Evolutionary conservation across 2,113 vertebrate species (phyloP), one percentile per base, ranked within the genome.

Genomic region (Rhineura floridana): DNA sequence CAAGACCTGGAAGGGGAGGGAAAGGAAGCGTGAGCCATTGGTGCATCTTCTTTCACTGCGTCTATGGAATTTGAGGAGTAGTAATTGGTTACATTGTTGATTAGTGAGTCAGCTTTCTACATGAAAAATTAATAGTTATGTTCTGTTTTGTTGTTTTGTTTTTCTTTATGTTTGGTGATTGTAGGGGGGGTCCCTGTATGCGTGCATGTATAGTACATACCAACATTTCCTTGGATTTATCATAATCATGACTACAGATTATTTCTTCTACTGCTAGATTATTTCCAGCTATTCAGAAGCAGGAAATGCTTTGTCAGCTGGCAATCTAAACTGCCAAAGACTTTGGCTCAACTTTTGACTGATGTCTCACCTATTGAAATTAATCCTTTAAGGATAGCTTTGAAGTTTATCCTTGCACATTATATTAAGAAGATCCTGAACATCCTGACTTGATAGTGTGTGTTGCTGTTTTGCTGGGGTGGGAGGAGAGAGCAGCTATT

Each of bases 361-460:
- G 78, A 63, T 89, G 77, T 81, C 75, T 65, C 44, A 85, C 17
- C 15, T 17, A 86, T 52, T 63, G 59, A 88, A 63, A 88, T 84
- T 42, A 79, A 84, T 11, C 78, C 25, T 86, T 65, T 83, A 62
- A 86, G 76, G 17, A 23, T 70, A 5, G 3, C 87, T 91, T 86
- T 84, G 81, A 78, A 89, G 52, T 86, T 55, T 12, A 17, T 83
- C 39, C 75, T 63, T 80, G 86, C 48, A 86, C 63, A 86, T 79
- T 76, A 82, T 42, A 48, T 8, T 72, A 63, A 12, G 6, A 25
- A 79, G 44, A 86, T 82, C 39, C 83, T 36, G 88, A 76, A 39
- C 13, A 0, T 70, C 46, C 15, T 59, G 79, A 81, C 44, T 78
- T 52, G 33, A 3, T 72, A 72, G 59, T 28, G 33, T 28, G 42